Evolutionary conservation across 1,140 invertebrate species (phyloP).

Genomic region (Lucilia cuprina): DNA sequence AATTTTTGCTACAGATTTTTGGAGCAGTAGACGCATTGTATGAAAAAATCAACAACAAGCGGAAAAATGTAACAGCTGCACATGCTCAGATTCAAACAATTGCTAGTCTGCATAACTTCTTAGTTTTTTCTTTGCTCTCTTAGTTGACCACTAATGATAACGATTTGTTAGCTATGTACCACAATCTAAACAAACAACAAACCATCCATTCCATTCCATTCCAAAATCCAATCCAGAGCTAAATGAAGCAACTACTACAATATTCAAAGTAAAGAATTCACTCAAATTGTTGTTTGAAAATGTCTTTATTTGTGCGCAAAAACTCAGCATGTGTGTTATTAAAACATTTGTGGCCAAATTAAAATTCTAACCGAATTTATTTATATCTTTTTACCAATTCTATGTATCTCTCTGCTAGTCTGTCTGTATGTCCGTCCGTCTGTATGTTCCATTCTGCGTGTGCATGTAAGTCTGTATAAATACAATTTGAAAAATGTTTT

Average conservation of each 20-base stretch:
- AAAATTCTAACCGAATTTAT: slow-evolving; percentile 18
- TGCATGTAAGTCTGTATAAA: background rate
- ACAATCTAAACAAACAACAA: background rate
- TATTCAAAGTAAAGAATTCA: background rate
- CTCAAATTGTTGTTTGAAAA: background rate
- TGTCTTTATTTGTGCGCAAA: slow-evolving; percentile 8
- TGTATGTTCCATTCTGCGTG: background rate
- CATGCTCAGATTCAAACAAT: background rate
- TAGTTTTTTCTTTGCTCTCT: background rate
- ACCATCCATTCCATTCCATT: background rate
- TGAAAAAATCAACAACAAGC: too few relatives aligned
- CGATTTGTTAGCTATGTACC: background rate
- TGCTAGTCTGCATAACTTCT: background rate
- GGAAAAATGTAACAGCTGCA: background rate
- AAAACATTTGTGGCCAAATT: slow-evolving; percentile 4
- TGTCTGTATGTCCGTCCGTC: background rate
- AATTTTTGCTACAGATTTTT: background rate
- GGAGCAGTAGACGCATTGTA: background rate
- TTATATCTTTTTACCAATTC: background rate
- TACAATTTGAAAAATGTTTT: slow-evolving; percentile 4
- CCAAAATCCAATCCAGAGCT: background rate
- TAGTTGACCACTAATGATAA: slow-evolving; percentile 12
- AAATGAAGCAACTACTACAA: background rate
- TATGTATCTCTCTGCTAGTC: background rate
- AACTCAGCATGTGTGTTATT: slow-evolving; percentile 6